A percentile compares a stretch with the other conserved stretches of the same genome.
phyloP scores from a whole-genome alignment of 2,888 invertebrate genomes.

The Trichacis sp. region DNA sequence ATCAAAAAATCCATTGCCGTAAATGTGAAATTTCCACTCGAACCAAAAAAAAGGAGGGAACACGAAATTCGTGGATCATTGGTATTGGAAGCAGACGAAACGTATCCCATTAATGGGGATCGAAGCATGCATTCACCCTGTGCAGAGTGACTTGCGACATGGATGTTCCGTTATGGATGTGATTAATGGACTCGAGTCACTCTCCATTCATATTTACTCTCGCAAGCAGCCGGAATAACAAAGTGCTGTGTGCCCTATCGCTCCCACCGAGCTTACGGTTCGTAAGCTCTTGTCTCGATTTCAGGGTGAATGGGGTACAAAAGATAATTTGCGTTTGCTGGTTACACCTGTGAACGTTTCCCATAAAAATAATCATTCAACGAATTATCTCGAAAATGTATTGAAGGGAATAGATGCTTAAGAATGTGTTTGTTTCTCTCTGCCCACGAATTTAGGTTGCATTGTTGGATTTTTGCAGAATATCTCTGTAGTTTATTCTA shows the following conservation, averaged over 20 bases:
- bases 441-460: too few relatives aligned
- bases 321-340: conserved; percentile 35
- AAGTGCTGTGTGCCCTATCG: conserved; percentile 54
- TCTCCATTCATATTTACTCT: conserved; percentile 64
- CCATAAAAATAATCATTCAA: too few relatives aligned
- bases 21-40: too few relatives aligned
- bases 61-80: background rate
- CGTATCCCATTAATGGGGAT: conserved; percentile 47
- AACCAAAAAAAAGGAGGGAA: too few relatives aligned
- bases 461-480: too few relatives aligned
- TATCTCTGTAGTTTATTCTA: too few relatives aligned
- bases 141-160: conserved; percentile 65
- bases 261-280: conserved; percentile 45
- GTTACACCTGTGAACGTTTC: conserved; percentile 9
- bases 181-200: conserved; percentile 66
- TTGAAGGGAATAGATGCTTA: too few relatives aligned
- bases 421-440: too few relatives aligned
- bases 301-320: conserved; percentile 30
- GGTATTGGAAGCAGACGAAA: conserved; percentile 35
- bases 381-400: too few relatives aligned
- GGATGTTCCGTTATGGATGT: conserved; percentile 65
- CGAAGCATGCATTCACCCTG: conserved; percentile 57
- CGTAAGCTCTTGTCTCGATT: conserved; percentile 45
- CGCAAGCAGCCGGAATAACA: conserved; percentile 61
- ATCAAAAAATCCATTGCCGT: too few relatives aligned